These are phyloP conservation scores for Agonopterix arenella DNA, from an alignment of 2,888 invertebrate genomes.

Conservation along the genomic window DNA sequence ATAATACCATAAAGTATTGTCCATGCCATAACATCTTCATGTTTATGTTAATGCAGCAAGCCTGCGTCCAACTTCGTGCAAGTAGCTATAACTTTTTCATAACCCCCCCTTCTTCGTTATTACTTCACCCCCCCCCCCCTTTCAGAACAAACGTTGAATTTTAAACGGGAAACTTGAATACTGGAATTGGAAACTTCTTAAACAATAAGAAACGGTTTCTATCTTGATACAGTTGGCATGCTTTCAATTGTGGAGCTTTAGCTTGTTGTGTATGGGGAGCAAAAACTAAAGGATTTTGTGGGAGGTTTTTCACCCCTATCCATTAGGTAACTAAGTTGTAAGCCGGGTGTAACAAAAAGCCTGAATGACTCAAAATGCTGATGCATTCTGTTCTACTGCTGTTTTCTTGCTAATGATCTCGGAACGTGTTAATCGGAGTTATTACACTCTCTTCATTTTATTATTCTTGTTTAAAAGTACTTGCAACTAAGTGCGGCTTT, in stretches of 20 bases:
- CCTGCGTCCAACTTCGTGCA: slow-evolving; percentile 10
- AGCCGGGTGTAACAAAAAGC: neutral
- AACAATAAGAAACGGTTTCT: slow-evolving; percentile 31
- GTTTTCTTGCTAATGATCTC: too few relatives aligned
- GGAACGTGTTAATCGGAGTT: too few relatives aligned
- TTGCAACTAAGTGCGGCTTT: too few relatives aligned
- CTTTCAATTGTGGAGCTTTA: slow-evolving; percentile 1
- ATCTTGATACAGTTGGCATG: slow-evolving; percentile 17
- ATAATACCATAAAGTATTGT: slow-evolving; percentile 7
- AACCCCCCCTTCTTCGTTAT: slow-evolving; percentile 12
- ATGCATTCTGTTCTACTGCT: neutral
- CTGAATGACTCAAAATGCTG: neutral
- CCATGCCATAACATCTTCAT: slow-evolving; percentile 7
- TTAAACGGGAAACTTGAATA: slow-evolving; percentile 37
- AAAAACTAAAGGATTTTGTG: too few relatives aligned
- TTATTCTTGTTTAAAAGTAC: too few relatives aligned
- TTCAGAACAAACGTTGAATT: slow-evolving; percentile 24
- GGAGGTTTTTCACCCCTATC: too few relatives aligned
- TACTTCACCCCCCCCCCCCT: slow-evolving; percentile 4
- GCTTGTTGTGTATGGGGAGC: too few relatives aligned
- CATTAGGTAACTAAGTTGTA: too few relatives aligned
- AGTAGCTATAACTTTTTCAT: slow-evolving; percentile 20
- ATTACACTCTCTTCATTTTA: too few relatives aligned
- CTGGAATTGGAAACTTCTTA: slow-evolving; percentile 23
- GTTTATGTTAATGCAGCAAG: slow-evolving; percentile 16